These are phyloP conservation scores for Polydrusus tereticollis DNA, from an alignment of 2,888 invertebrate species.

Conservation along the genomic window DNA sequence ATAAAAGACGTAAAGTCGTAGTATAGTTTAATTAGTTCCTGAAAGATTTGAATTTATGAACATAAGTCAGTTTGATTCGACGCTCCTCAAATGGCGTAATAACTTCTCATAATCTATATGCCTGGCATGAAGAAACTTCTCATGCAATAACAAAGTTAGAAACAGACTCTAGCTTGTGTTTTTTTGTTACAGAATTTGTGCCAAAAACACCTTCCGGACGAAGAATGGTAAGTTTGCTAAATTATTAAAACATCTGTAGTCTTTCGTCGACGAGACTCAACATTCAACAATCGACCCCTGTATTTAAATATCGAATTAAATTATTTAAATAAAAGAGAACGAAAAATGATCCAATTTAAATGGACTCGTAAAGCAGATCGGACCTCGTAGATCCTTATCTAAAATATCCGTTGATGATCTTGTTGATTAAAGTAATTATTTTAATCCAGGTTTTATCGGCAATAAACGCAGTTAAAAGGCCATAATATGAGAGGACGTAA, in stretches of 20 bases:
- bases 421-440: conserved; percentile 7
- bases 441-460: conserved; percentile 18
- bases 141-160: too few species aligned
- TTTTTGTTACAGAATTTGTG: conserved; percentile 36
- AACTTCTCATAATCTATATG: too few species aligned
- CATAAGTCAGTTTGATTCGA: too few species aligned
- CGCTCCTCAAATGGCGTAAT: too few species aligned
- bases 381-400: neutral
- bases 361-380: neutral
- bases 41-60: too few species aligned
- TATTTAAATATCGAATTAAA: neutral
- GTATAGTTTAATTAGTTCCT: too few species aligned
- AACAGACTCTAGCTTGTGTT: too few species aligned
- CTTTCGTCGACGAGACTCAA: too few species aligned
- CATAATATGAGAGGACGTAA: conserved; percentile 21
- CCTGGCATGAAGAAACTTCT: too few species aligned
- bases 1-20: too few species aligned
- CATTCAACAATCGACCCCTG: neutral
- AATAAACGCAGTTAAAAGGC: conserved; percentile 33
- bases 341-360: neutral
- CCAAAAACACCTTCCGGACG: conserved; percentile 21
- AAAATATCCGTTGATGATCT: conserved; percentile 5
- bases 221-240: conserved; percentile 45
- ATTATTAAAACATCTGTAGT: too few species aligned
- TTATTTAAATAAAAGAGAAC: neutral